Percentiles rank a stretch among this genome's conserved stretches.
Evolutionary conservation across 2,888 invertebrate genomes (phyloP).

Genomic region (Morinoia aosen): DNA sequence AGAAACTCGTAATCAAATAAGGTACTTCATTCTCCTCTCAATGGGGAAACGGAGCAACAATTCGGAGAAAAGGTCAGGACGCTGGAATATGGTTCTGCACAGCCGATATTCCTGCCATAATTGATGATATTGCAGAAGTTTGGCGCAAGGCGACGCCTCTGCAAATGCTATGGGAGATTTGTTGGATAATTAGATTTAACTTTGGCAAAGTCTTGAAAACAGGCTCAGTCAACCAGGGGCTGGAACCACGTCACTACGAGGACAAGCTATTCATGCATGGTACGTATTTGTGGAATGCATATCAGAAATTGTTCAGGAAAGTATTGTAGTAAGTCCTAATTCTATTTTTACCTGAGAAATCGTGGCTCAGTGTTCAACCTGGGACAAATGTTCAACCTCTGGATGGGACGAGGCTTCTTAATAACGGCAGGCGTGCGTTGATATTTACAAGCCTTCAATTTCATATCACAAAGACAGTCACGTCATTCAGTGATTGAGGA

Average conservation of each 20-base stretch:
- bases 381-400: too few relatives aligned
- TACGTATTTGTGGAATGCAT: background rate
- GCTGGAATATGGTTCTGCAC: background rate
- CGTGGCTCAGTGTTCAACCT: too few relatives aligned
- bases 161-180: conserved; percentile 16
- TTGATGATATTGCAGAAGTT: conserved; percentile 47
- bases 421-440: too few relatives aligned
- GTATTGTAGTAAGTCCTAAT: too few relatives aligned
- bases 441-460: too few relatives aligned
- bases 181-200: conserved; percentile 14
- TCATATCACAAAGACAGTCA: too few relatives aligned
- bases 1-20: background rate
- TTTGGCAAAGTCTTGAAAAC: background rate
- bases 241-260: background rate
- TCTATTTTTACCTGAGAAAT: too few relatives aligned
- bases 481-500: too few relatives aligned
- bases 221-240: background rate
- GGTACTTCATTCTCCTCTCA: background rate
- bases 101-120: conserved; percentile 41
- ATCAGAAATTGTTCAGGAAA: too few relatives aligned
- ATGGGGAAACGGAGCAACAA: background rate
- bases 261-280: background rate
- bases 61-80: background rate
- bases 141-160: background rate
- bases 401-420: too few relatives aligned